Percentiles rank a stretch among this genome's conserved stretches.
Conservation (phyloP, 2,888 invertebrate species). For the Spisula subtruncata region DNA sequence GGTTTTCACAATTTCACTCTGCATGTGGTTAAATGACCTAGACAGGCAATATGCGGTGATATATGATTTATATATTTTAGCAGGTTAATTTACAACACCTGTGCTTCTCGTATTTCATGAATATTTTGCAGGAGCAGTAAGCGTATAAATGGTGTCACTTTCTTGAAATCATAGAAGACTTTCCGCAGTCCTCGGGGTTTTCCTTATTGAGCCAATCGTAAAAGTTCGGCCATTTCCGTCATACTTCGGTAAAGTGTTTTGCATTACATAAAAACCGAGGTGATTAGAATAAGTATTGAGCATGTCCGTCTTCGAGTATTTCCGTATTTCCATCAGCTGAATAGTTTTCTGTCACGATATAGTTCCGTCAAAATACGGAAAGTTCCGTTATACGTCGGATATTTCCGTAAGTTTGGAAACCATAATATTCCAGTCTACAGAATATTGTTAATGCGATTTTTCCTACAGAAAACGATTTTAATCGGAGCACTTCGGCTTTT, state of each 20-base stretch:
- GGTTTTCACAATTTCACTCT: slow-evolving; percentile 18
- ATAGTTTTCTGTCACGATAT: too few species aligned
- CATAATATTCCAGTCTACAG: neutral
- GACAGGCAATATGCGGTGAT: neutral
- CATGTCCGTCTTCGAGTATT: too few species aligned
- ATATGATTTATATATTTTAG: neutral
- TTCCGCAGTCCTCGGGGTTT: neutral
- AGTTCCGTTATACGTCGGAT: neutral
- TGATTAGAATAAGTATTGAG: too few species aligned
- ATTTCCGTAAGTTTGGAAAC: neutral
- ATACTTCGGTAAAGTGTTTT: too few species aligned
- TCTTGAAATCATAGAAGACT: too few species aligned
- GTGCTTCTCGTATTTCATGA: neutral
- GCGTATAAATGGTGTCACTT: neutral
- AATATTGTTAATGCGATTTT: too few species aligned
- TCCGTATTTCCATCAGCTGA: too few species aligned
- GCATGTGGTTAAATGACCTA: neutral
- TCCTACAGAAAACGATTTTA: neutral
- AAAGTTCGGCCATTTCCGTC: neutral
- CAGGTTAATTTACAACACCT: slow-evolving; percentile 13
- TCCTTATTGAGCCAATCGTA: neutral
- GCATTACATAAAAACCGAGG: too few species aligned
- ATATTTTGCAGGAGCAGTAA: neutral
- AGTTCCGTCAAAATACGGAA: neutral
- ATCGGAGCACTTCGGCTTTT: neutral